A percentile compares a stretch with the other conserved stretches of the same genome.
Conservation (phyloP, 1,140 invertebrate genomes). For the Battus philenor region DNA sequence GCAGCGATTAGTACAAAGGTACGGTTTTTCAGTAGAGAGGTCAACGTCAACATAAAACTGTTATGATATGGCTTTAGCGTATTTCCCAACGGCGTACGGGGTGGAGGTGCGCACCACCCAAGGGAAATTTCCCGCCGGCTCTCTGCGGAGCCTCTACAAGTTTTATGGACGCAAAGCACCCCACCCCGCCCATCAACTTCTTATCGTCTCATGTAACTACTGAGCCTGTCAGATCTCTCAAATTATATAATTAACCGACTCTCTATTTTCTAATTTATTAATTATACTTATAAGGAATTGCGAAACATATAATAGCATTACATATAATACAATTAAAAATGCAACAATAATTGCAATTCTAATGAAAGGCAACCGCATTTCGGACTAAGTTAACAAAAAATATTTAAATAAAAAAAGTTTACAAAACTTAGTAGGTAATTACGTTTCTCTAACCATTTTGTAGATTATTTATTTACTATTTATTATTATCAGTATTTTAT, state of each 20-base stretch:
- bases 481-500: too few relatives aligned
- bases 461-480: too few relatives aligned
- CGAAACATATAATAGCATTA: too few relatives aligned
- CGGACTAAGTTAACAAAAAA: too few relatives aligned
- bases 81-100: constrained; percentile 59
- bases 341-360: too few relatives aligned
- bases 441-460: too few relatives aligned
- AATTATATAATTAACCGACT: constrained; percentile 28
- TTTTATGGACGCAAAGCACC: constrained; percentile 69
- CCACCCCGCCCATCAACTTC: constrained; percentile 49
- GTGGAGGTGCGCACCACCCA: constrained; percentile 57
- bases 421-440: too few relatives aligned
- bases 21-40: constrained; percentile 34
- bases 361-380: too few relatives aligned
- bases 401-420: too few relatives aligned
- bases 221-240: constrained; percentile 19
- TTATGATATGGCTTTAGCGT: constrained; percentile 71
- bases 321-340: too few relatives aligned
- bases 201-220: constrained; percentile 56
- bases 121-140: constrained; percentile 69
- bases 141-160: constrained; percentile 66
- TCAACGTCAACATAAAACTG: constrained; percentile 72
- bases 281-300: too few relatives aligned
- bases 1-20: constrained; percentile 11
- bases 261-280: constrained; percentile 8